A percentile compares a stretch with the other conserved stretches of the same genome.
phyloP scores from a whole-genome alignment of 2,888 invertebrate genomes.

The Melolontha melolontha region DNA sequence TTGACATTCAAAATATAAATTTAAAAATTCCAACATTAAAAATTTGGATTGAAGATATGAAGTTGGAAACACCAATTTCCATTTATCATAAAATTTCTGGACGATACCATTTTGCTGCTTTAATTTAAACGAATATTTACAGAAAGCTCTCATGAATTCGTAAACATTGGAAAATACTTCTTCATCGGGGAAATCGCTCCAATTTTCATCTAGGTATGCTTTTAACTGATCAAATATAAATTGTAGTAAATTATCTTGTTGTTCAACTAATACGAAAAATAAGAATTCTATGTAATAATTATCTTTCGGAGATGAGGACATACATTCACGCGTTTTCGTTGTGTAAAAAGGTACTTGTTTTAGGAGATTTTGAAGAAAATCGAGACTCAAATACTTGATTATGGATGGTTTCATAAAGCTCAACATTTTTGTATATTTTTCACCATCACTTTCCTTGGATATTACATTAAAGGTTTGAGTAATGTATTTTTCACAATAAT shows the following conservation, averaged over 20 bases:
- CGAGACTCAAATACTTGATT: background rate
- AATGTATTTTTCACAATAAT: background rate
- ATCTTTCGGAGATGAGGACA: background rate
- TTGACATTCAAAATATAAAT: conserved; percentile 9
- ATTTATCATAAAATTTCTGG: background rate
- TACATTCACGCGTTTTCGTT: background rate
- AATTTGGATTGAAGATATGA: background rate
- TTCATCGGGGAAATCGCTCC: background rate
- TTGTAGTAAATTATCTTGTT: conserved; percentile 1
- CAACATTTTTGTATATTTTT: background rate
- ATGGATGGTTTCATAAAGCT: background rate
- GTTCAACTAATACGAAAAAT: background rate
- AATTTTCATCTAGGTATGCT: conserved; percentile 1
- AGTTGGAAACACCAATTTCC: background rate
- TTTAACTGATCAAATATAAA: background rate
- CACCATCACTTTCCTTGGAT: background rate
- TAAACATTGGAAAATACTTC: conserved; percentile 12
- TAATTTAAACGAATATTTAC: background rate
- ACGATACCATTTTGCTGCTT: conserved; percentile 8
- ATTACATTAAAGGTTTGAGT: background rate
- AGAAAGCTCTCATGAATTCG: conserved; percentile 15
- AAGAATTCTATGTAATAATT: conserved; percentile 11
- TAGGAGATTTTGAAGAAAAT: background rate
- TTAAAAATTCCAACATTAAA: conserved; percentile 14
- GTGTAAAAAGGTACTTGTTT: background rate